A percentile compares a stretch with the other conserved stretches of the same genome.
Conservation (phyloP, 2,888 invertebrate genomes). For the Hesperia comma region DNA sequence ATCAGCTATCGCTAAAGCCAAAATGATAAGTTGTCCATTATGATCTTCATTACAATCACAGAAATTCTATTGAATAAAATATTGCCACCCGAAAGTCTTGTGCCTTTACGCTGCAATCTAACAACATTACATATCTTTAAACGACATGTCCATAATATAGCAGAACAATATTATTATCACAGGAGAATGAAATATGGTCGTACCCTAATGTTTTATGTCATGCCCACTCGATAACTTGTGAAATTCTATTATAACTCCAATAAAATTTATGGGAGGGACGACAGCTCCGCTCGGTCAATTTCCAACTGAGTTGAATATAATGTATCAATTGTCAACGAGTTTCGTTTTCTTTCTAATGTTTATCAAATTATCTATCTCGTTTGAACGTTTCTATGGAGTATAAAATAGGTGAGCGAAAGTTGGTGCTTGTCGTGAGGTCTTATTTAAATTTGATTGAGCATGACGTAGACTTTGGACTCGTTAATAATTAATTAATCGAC, state of each 20-base stretch:
- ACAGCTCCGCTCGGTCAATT: constrained; percentile 32
- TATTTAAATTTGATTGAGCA: too few species aligned
- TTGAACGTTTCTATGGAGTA: too few species aligned
- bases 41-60: too few species aligned
- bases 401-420: too few species aligned
- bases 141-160: constrained; percentile 11
- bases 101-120: too few species aligned
- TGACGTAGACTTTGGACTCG: too few species aligned
- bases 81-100: too few species aligned
- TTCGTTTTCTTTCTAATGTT: constrained; percentile 17
- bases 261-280: constrained; percentile 36
- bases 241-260: constrained; percentile 37
- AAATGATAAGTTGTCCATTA: too few species aligned
- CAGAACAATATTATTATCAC: constrained; percentile 9
- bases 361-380: not conserved
- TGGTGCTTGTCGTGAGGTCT: too few species aligned
- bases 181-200: constrained; percentile 25
- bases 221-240: constrained; percentile 33
- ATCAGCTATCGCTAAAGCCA: too few species aligned
- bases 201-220: constrained; percentile 35
- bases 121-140: not conserved
- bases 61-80: too few species aligned
- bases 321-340: constrained; percentile 24
- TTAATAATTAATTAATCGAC: too few species aligned
- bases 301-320: constrained; percentile 30